These are phyloP conservation scores for Ranitomeya imitator DNA, from an alignment of 2,113 vertebrate species.

Conservation along the genomic window DNA sequence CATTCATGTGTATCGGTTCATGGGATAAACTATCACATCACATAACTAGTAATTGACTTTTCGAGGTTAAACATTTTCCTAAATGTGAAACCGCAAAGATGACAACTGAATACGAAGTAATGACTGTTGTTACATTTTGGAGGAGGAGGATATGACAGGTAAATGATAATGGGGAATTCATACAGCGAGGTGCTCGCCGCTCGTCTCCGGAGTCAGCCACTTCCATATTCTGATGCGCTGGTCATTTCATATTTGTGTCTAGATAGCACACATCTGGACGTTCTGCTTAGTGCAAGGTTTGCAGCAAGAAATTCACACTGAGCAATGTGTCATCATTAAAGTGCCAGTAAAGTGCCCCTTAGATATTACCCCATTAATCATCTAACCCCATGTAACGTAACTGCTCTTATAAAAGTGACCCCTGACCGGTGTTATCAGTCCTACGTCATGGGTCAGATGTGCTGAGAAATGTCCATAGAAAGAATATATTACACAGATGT, in stretches of 20 bases:
- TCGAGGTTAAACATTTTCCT: neutral
- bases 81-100: neutral
- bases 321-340: slow-evolving; percentile 16
- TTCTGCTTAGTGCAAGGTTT: slow-evolving; percentile 22
- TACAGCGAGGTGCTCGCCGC: slow-evolving; percentile 17
- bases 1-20: neutral
- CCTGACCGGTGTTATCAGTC: neutral
- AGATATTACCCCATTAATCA: neutral
- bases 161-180: neutral
- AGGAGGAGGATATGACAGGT: neutral
- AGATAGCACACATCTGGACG: slow-evolving; percentile 25
- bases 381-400: neutral
- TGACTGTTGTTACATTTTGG: neutral
- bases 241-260: slow-evolving; percentile 23
- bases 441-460: neutral
- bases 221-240: slow-evolving; percentile 15
- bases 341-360: neutral
- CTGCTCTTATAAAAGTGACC: neutral
- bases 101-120: neutral
- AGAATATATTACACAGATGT: neutral
- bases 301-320: slow-evolving; percentile 1
- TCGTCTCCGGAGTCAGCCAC: slow-evolving; percentile 9
- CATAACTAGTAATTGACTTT: neutral
- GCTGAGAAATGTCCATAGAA: neutral
- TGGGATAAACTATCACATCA: neutral